These are phyloP conservation scores for Pogonocherus hispidulus DNA, from an alignment of 2,888 invertebrate genomes.

Conservation along the genomic window DNA sequence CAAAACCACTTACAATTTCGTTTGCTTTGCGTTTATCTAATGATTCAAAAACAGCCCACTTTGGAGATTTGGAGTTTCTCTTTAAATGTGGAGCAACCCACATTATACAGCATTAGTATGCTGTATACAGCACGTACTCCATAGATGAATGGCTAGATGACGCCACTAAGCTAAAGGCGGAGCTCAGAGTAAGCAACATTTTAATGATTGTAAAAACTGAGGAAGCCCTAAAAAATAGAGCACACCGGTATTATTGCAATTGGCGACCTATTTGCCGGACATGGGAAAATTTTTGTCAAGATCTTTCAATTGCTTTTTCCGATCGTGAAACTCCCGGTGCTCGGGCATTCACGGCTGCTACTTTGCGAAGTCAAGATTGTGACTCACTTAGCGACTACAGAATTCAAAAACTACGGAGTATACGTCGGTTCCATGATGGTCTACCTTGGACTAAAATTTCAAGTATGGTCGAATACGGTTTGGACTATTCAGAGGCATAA, in stretches of 20 bases:
- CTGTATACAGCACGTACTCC: conserved; percentile 23
- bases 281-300: conserved; percentile 42
- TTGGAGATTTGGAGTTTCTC: too few species aligned
- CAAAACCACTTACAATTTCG: too few species aligned
- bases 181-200: conserved; percentile 19
- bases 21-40: too few species aligned
- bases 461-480: conserved; percentile 38
- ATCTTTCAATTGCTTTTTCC: conserved; percentile 15
- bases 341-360: conserved; percentile 24
- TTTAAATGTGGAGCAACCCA: too few species aligned
- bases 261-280: conserved; percentile 43
- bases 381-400: conserved; percentile 38
- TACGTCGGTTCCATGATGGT: neutral
- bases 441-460: conserved; percentile 31
- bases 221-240: conserved; percentile 42
- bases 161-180: conserved; percentile 39
- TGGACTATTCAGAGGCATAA: conserved; percentile 30
- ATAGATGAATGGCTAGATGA: conserved; percentile 44
- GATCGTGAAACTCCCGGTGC: conserved; percentile 29
- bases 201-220: conserved; percentile 32
- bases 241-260: conserved; percentile 39
- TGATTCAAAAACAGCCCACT: too few species aligned
- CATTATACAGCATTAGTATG: too few species aligned
- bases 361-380: conserved; percentile 29
- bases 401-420: conserved; percentile 24